A percentile compares a stretch with the other conserved stretches of the same genome.
phyloP scores from a whole-genome alignment of 1,140 invertebrate species.

The Scylla paramamosain region DNA sequence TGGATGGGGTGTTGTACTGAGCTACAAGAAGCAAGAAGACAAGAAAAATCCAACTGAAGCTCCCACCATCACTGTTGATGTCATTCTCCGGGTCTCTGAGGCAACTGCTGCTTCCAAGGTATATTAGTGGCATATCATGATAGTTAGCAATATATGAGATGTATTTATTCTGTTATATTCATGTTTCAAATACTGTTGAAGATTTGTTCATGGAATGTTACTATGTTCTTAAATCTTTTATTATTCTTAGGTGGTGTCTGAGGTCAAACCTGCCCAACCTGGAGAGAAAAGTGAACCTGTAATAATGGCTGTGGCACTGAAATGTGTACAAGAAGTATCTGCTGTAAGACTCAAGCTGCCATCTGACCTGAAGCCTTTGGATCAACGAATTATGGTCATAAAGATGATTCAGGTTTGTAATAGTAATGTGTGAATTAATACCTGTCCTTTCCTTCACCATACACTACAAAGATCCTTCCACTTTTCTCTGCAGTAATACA shows the following conservation, averaged over 20 bases:
- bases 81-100: slow-evolving; percentile 89
- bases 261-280: slow-evolving; percentile 78
- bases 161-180: no score
- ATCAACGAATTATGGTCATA: slow-evolving; percentile 90
- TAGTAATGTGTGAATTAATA: background rate
- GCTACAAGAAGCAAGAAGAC: slow-evolving; percentile 89
- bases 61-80: slow-evolving; percentile 87
- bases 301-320: slow-evolving; percentile 92
- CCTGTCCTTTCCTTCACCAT: background rate
- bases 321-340: slow-evolving; percentile 92
- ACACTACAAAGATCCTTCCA: background rate
- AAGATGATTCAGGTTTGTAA: slow-evolving; percentile 88
- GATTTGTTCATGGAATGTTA: background rate
- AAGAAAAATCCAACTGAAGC: slow-evolving; percentile 80
- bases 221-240: no score
- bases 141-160: no score
- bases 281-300: slow-evolving; percentile 90
- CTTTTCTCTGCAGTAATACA: no score
- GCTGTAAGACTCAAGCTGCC: slow-evolving; percentile 92
- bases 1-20: slow-evolving; percentile 97
- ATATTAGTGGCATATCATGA: slow-evolving; percentile 80
- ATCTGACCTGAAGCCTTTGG: slow-evolving; percentile 90
- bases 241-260: slow-evolving; percentile 62
- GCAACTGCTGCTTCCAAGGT: slow-evolving; percentile 81
- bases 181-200: no score